Conservation (phyloP, 1,140 invertebrate species). For the Sycophaga agraensis region DNA sequence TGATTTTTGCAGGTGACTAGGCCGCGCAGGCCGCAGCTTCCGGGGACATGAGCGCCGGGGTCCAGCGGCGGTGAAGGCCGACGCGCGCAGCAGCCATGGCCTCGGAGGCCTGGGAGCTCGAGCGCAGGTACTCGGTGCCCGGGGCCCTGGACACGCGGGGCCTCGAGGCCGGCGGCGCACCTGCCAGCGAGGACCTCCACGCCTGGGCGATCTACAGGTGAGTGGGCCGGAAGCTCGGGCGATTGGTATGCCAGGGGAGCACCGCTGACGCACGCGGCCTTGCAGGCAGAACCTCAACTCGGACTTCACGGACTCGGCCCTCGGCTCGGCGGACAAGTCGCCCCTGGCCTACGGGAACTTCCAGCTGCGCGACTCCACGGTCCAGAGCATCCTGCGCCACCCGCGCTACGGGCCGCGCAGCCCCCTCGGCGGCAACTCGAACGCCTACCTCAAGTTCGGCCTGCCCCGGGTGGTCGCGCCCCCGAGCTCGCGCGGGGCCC, state of each 20-base stretch:
- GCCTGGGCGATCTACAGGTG: slow-evolving; percentile 94
- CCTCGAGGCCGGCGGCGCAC: slow-evolving; percentile 61
- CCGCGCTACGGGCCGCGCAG: slow-evolving; percentile 82
- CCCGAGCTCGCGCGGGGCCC: slow-evolving; percentile 44
- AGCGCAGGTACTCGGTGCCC: slow-evolving; percentile 81
- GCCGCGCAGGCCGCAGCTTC: too few species aligned
- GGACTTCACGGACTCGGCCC: slow-evolving; percentile 90
- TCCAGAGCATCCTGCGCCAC: slow-evolving; percentile 91
- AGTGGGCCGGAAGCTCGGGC: too few species aligned
- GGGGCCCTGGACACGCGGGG: slow-evolving; percentile 70
- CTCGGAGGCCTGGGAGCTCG: slow-evolving; percentile 66
- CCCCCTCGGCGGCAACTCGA: slow-evolving; percentile 84
- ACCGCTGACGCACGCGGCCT: background rate
- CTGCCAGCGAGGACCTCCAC: slow-evolving; percentile 84
- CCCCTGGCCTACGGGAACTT: slow-evolving; percentile 91
- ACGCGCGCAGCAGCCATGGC: background rate
- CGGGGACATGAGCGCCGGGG: too few species aligned
- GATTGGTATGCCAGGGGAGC: too few species aligned
- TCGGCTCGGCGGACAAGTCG: slow-evolving; percentile 87
- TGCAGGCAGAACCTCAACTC: slow-evolving; percentile 90
- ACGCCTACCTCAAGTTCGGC: slow-evolving; percentile 91
- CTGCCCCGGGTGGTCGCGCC: slow-evolving; percentile 87
- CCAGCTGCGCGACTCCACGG: slow-evolving; percentile 87
- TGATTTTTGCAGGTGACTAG: background rate
- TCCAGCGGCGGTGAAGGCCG: background rate